phyloP scores from a whole-genome alignment of 2,113 vertebrate genomes.

The Isurus oxyrinchus region DNA sequence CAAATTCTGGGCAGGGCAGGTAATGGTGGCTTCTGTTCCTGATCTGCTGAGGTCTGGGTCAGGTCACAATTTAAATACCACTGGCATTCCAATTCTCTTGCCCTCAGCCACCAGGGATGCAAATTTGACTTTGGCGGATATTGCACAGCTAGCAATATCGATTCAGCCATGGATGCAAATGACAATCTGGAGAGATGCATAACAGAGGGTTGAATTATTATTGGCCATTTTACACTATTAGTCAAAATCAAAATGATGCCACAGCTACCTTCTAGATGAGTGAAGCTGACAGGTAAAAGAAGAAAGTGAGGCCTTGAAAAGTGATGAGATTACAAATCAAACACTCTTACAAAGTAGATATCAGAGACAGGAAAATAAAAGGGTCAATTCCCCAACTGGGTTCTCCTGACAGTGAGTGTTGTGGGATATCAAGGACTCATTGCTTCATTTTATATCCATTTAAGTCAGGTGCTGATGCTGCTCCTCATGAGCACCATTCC shows the following conservation, averaged over 20 bases:
- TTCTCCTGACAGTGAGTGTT: neutral
- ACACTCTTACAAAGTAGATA: neutral
- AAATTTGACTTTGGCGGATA: neutral
- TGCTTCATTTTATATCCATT: neutral
- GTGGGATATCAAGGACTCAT: neutral
- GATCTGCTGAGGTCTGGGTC: neutral
- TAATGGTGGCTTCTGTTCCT: neutral
- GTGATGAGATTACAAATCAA: neutral
- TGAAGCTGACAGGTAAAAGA: neutral
- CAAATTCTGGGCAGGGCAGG: neutral
- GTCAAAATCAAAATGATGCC: neutral
- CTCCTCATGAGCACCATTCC: neutral
- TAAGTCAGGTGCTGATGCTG: neutral
- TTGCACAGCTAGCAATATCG: neutral
- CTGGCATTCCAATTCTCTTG: neutral
- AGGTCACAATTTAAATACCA: neutral
- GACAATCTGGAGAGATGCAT: neutral
- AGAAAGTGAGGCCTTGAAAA: neutral
- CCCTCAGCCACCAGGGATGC: neutral
- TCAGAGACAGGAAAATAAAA: neutral
- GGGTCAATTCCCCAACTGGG: neutral
- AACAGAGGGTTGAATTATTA: neutral
- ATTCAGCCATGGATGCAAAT: neutral
- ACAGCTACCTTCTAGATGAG: neutral
- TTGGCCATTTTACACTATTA: neutral